phyloP scores from a whole-genome alignment of 2,797 vertebrate species.

The Neostethus bicornis region DNA sequence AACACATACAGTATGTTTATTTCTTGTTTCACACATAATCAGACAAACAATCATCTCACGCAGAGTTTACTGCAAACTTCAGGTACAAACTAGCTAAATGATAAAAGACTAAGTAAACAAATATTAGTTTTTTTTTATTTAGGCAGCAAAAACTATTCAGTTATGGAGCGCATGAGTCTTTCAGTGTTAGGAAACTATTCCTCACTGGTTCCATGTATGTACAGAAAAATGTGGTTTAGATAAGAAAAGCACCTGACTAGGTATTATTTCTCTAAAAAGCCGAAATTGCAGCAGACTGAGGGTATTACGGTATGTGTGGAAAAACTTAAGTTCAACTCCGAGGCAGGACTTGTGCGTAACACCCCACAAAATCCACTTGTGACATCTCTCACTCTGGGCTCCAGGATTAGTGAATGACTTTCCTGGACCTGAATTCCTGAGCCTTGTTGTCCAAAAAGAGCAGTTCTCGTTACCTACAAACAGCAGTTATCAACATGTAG shows the following conservation, averaged over 20 bases:
- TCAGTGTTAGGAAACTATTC: constrained; percentile 43
- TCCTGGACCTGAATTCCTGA: constrained; percentile 68
- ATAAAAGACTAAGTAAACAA: constrained; percentile 68
- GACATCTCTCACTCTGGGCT: constrained; percentile 40
- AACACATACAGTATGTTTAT: constrained; percentile 31
- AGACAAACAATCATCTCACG: constrained; percentile 35
- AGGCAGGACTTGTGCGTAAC: constrained; percentile 67
- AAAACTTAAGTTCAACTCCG: constrained; percentile 45
- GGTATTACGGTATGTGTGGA: constrained; percentile 51
- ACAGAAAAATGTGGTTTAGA: constrained; percentile 57
- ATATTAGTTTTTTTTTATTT: constrained; percentile 51
- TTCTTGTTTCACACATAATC: constrained; percentile 50
- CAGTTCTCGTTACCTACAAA: constrained; percentile 34
- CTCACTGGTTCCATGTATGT: constrained; percentile 36
- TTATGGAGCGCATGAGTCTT: constrained; percentile 39
- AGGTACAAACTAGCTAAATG: constrained; percentile 68
- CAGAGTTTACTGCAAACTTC: constrained; percentile 50
- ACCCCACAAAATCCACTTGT: constrained; percentile 50
- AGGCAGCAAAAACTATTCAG: constrained; percentile 53
- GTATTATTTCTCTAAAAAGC: constrained; percentile 50
- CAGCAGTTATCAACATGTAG: constrained; percentile 15
- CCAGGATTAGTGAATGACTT: constrained; percentile 43
- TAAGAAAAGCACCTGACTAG: constrained; percentile 58
- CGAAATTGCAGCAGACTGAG: constrained; percentile 52
- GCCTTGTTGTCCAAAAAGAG: constrained; percentile 54